Percentiles rank a stretch among this genome's conserved stretches.
Conservation (phyloP, 2,113 vertebrate species). For the Gymnarchus niloticus region DNA sequence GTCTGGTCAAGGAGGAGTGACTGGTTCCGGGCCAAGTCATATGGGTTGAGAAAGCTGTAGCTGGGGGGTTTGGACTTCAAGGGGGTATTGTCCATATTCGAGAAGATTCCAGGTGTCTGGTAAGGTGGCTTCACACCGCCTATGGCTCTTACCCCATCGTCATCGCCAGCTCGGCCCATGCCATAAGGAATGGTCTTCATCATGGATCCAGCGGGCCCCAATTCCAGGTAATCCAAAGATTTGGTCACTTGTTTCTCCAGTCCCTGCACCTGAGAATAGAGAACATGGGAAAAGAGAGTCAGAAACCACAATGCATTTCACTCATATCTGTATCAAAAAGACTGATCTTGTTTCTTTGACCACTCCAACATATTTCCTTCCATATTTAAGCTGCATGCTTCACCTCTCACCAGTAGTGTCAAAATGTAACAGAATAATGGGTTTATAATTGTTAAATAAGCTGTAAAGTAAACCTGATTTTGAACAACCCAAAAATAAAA, state of each 20-base stretch:
- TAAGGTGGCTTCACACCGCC: conserved; percentile 66
- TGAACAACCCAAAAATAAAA: not conserved
- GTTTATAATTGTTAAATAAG: not conserved
- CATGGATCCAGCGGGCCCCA: conserved; percentile 59
- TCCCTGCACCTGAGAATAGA: conserved; percentile 63
- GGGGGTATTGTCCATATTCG: conserved; percentile 58
- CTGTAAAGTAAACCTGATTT: not conserved
- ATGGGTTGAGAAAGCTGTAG: conserved; percentile 60
- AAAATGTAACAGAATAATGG: not conserved
- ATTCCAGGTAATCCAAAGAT: conserved; percentile 74
- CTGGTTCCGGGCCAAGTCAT: conserved; percentile 71
- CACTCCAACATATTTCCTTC: not conserved
- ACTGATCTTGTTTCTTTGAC: not conserved
- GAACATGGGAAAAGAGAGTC: conserved; percentile 14
- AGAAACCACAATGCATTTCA: not conserved
- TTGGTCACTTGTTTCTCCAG: conserved; percentile 70
- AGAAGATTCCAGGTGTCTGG: conserved; percentile 60
- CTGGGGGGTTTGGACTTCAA: conserved; percentile 66
- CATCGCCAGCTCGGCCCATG: conserved; percentile 47
- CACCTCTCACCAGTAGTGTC: not conserved
- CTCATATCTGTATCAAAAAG: not conserved
- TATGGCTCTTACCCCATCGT: conserved; percentile 28
- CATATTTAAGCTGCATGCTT: not conserved
- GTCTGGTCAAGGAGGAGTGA: conserved; percentile 59
- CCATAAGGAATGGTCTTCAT: conserved; percentile 71